These are phyloP conservation scores for Lepisosteus osseus DNA, from an alignment of 2,113 vertebrate genomes.

Conservation along the genomic window DNA sequence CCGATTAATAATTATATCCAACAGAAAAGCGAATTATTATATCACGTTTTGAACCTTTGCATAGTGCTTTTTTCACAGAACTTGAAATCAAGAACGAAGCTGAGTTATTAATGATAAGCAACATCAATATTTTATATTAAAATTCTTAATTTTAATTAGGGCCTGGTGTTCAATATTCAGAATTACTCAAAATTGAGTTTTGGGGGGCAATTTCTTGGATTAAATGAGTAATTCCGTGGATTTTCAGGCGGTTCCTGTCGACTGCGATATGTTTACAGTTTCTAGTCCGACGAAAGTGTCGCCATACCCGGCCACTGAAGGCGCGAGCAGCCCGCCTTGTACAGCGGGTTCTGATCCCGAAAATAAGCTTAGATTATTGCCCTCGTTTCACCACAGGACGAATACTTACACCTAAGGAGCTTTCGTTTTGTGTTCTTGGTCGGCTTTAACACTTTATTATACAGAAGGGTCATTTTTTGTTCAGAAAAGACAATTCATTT, in stretches of 20 bases:
- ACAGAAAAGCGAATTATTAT: no score
- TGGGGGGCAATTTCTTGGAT: no score
- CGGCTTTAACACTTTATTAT: not conserved
- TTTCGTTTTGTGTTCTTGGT: not conserved
- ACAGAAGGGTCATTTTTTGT: not conserved
- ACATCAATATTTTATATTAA: no score
- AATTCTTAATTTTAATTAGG: no score
- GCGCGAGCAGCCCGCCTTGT: slow-evolving; percentile 32
- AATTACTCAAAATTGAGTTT: no score
- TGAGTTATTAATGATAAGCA: no score
- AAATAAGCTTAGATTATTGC: slow-evolving; percentile 33
- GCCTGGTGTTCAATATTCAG: no score
- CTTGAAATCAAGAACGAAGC: no score
- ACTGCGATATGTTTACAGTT: slow-evolving; percentile 18
- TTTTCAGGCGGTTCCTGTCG: not conserved
- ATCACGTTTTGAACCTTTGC: no score
- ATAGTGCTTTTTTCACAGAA: no score
- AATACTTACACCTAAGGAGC: slow-evolving; percentile 25
- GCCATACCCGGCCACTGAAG: slow-evolving; percentile 44
- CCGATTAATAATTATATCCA: no score
- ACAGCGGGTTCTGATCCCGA: slow-evolving; percentile 24
- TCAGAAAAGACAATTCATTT: slow-evolving; percentile 4
- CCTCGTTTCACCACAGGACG: slow-evolving; percentile 20
- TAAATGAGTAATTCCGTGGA: no score
- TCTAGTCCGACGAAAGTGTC: slow-evolving; percentile 31